Percentiles rank a stretch among this genome's conserved stretches.
phyloP scores from a whole-genome alignment of 2,888 invertebrate genomes.

The Acanthococcus lagerstroemiae region DNA sequence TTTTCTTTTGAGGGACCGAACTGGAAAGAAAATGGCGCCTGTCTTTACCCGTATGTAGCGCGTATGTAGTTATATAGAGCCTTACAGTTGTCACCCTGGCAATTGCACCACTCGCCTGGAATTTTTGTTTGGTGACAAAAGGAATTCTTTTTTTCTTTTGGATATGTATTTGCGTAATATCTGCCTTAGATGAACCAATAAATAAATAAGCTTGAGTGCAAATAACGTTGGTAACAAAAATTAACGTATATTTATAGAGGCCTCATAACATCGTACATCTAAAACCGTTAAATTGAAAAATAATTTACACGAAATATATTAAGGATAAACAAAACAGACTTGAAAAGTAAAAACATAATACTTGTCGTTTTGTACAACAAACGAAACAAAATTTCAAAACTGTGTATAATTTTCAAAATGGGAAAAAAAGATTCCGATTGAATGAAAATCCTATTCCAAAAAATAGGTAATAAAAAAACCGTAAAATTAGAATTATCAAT shows the following conservation, averaged over 20 bases:
- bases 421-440: constrained; percentile 10
- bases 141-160: too few relatives aligned
- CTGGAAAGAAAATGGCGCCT: too few relatives aligned
- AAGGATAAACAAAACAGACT: constrained; percentile 19
- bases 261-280: constrained; percentile 26
- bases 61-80: too few relatives aligned
- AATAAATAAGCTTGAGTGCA: too few relatives aligned
- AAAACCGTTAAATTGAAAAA: constrained; percentile 27
- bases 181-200: too few relatives aligned
- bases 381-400: background rate
- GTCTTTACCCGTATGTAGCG: too few relatives aligned
- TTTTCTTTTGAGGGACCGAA: too few relatives aligned
- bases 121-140: too few relatives aligned
- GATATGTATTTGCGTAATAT: too few relatives aligned
- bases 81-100: too few relatives aligned
- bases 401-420: constrained; percentile 12
- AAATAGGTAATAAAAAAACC: constrained; percentile 17
- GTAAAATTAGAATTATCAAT: too few relatives aligned
- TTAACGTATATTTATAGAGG: constrained; percentile 28
- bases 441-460: constrained; percentile 13
- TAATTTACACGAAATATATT: constrained; percentile 23
- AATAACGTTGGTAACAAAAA: constrained; percentile 25
- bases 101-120: too few relatives aligned
- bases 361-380: constrained; percentile 5
- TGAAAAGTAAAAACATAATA: constrained; percentile 26